Evolutionary conservation across 2,888 invertebrate genomes (phyloP).

Genomic region (Drosophila lacicola): DNA sequence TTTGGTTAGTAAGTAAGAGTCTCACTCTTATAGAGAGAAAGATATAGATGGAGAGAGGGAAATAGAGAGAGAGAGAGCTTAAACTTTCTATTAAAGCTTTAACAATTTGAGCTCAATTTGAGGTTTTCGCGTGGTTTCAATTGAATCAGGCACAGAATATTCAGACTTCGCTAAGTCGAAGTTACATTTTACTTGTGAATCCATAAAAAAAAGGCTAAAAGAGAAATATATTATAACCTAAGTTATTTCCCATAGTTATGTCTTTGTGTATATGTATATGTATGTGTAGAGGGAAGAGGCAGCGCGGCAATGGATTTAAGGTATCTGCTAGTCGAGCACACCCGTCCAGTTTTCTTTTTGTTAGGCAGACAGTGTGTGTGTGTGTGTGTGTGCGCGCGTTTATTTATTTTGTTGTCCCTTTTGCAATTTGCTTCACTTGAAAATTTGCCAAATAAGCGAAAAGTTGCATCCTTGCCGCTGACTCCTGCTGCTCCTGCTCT

Average conservation of each 20-base stretch:
- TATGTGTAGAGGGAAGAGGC: too few species aligned
- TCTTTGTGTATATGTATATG: too few species aligned
- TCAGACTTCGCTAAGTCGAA: constrained; percentile 9
- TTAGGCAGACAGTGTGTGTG: constrained; percentile 27
- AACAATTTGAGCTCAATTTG: background rate
- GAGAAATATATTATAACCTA: too few species aligned
- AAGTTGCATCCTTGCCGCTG: constrained; percentile 58
- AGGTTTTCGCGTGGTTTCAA: background rate
- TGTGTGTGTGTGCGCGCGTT: constrained; percentile 40
- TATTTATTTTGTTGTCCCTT: constrained; percentile 65
- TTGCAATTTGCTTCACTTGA: constrained; percentile 69
- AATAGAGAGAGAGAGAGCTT: background rate
- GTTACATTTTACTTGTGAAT: too few species aligned
- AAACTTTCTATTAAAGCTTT: background rate
- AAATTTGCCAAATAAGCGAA: constrained; percentile 77
- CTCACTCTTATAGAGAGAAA: too few species aligned
- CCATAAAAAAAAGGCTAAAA: too few species aligned
- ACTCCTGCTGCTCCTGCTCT: constrained; percentile 16
- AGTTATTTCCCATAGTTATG: too few species aligned
- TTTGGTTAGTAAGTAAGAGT: too few species aligned
- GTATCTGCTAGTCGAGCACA: too few species aligned
- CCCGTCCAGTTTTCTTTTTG: constrained; percentile 5
- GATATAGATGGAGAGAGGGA: background rate
- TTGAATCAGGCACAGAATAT: constrained; percentile 14
- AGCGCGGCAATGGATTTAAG: too few species aligned